Evolutionary conservation across 1,140 invertebrate species (phyloP).

Genomic region (Drosophila miranda): DNA sequence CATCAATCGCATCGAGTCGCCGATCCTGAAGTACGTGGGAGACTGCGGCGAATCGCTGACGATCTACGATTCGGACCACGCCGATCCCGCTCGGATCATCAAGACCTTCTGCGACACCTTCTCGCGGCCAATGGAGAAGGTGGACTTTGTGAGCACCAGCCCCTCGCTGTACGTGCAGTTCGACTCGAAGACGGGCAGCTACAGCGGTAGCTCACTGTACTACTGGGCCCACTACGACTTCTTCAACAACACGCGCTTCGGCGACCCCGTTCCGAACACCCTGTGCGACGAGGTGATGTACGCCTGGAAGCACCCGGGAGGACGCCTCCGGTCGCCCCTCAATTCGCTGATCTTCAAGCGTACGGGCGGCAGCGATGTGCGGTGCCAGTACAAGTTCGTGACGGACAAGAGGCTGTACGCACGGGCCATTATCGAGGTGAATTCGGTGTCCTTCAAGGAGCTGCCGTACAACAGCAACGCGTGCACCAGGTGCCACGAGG

Average conservation of each 20-base stretch:
- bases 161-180: constrained; percentile 93
- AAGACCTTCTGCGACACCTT: constrained; percentile 97
- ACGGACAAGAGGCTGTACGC: constrained; percentile 91
- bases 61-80: constrained; percentile 92
- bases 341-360: constrained; percentile 94
- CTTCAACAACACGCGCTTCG: constrained; percentile 93
- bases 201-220: constrained; percentile 92
- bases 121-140: constrained; percentile 94
- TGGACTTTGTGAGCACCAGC: constrained; percentile 93
- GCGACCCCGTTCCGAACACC: constrained; percentile 89
- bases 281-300: constrained; percentile 93
- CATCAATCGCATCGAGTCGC: constrained; percentile 93
- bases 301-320: constrained; percentile 88
- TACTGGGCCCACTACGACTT: constrained; percentile 97
- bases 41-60: constrained; percentile 95
- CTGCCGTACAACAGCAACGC: constrained; percentile 90
- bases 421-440: constrained; percentile 87
- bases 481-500: constrained; percentile 92
- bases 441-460: constrained; percentile 84
- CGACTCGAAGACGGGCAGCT: constrained; percentile 95
- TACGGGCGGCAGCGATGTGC: constrained; percentile 86
- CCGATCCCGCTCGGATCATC: constrained; percentile 93
- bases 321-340: constrained; percentile 89
- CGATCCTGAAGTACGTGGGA: constrained; percentile 91
- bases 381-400: constrained; percentile 92